Evolutionary conservation across 1,140 invertebrate genomes (phyloP), one percentile per base, ranked within the genome.

Genomic region (Centruroides sculpturatus): DNA sequence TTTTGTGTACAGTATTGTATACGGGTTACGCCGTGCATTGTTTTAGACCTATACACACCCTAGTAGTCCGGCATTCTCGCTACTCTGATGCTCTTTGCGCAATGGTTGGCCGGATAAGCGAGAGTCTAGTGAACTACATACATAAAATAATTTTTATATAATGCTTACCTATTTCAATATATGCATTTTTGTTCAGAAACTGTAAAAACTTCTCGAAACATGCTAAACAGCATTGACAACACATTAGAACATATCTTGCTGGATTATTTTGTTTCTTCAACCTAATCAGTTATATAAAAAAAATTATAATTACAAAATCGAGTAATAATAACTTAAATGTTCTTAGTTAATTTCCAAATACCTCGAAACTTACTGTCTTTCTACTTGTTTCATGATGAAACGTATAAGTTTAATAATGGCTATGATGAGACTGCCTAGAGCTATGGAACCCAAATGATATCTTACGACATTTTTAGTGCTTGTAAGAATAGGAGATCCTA

Each of bases 361-460:
- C 5, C 51, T n/a, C 5, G 23, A 36, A 7, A 23, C 23, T 36
- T 34, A 36, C 23, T 53, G 8, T 5, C 8, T 53, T 23, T 53
- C 51, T 36, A 36, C 51, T 53, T 34, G 51, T 36, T 23, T 36
- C 35, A 82, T 71, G 7, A 88, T 72, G 9, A 76, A 71, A 55
- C 84, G 75, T 5, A 86, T 71, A 8, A 89, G 66, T 70, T 84
- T 81, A 41, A 89, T 78, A 35, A 86, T 64, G 8, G 84, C 81
- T 55, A 89, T 84, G 53, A 89, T 71, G 41, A 90, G 71, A 1
- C 86, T 83, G 0, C 87, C 87, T 58, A 88, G 78, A 11, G 85
- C 85, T 0, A 87, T 78, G 3, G 86, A 84, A 41, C 87, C 87
- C 46, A 89, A 70, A 74, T 91, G 86, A 69, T 82, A 87, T 12